A percentile compares a stretch with the other conserved stretches of the same genome.
These are phyloP conservation scores for Pammene fasciana DNA, from an alignment of 2,888 invertebrate species.

Conservation along the genomic window DNA sequence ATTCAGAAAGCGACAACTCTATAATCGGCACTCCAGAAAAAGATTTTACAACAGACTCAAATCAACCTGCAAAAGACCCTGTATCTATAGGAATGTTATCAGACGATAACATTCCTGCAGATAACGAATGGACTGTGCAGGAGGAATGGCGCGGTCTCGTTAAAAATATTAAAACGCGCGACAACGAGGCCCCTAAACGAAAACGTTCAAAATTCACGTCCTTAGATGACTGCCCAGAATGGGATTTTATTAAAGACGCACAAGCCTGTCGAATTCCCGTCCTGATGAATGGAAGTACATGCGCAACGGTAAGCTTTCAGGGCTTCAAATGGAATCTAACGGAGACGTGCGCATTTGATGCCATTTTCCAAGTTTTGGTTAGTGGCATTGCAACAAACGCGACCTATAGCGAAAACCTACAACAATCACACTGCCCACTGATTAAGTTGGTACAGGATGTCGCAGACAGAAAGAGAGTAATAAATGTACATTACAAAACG, in stretches of 20 bases:
- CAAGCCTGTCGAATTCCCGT: not conserved
- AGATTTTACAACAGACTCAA: not conserved
- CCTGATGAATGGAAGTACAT: constrained; percentile 9
- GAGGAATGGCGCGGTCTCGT: too few species aligned
- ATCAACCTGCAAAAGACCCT: too few species aligned
- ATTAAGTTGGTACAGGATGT: not conserved
- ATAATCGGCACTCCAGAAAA: not conserved
- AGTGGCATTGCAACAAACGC: not conserved
- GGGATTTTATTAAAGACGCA: constrained; percentile 19
- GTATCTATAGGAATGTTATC: too few species aligned
- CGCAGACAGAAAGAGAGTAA: too few species aligned
- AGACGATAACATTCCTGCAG: not conserved
- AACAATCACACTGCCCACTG: not conserved
- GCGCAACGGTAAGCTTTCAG: not conserved
- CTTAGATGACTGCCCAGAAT: constrained; percentile 18
- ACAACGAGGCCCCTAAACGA: not conserved
- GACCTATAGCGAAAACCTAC: not conserved
- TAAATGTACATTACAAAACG: too few species aligned
- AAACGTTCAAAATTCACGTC: constrained; percentile 4
- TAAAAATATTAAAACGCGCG: not conserved
- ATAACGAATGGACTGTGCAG: too few species aligned
- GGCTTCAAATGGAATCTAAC: not conserved
- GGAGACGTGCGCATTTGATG: constrained; percentile 19
- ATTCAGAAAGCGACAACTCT: not conserved
- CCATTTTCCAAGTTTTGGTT: constrained; percentile 20